Evolutionary conservation across 1,140 invertebrate species (phyloP).

Genomic region (Drosophila leontia): DNA sequence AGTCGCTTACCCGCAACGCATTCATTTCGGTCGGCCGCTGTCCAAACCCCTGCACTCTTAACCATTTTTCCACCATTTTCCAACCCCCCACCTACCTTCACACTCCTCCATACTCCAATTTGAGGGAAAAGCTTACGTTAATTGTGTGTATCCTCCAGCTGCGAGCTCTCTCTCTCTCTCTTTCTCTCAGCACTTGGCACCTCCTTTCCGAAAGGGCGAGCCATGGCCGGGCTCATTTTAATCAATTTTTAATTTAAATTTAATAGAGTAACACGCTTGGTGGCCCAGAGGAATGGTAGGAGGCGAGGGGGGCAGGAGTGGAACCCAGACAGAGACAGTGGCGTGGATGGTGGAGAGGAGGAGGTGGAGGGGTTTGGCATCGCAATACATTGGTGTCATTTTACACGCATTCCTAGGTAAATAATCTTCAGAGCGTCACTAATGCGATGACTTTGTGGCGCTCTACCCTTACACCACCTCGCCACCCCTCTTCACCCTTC

Average conservation of each 20-base stretch:
- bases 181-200: constrained; percentile 18
- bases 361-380: not conserved
- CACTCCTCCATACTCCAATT: constrained; percentile 8
- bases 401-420: constrained; percentile 82
- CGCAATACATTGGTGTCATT: constrained; percentile 62
- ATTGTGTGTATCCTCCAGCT: constrained; percentile 77
- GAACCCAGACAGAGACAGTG: not conserved
- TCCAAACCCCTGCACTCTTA: not conserved
- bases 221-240: constrained; percentile 66
- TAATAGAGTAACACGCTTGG: constrained; percentile 79
- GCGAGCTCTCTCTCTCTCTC: constrained; percentile 4
- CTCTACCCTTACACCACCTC: not conserved
- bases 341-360: too few species aligned
- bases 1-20: constrained; percentile 73
- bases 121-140: constrained; percentile 69
- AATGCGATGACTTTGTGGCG: constrained; percentile 68
- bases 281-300: constrained; percentile 18
- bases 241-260: constrained; percentile 84
- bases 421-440: constrained; percentile 71
- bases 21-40: constrained; percentile 54
- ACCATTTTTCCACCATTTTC: not conserved
- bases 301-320: rapidly evolving
- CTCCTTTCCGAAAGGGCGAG: constrained; percentile 3
- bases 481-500: not conserved
- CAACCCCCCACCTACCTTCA: too few species aligned